Conservation (phyloP, 2,113 vertebrate species). For the Xiphorhynchus elegans region DNA sequence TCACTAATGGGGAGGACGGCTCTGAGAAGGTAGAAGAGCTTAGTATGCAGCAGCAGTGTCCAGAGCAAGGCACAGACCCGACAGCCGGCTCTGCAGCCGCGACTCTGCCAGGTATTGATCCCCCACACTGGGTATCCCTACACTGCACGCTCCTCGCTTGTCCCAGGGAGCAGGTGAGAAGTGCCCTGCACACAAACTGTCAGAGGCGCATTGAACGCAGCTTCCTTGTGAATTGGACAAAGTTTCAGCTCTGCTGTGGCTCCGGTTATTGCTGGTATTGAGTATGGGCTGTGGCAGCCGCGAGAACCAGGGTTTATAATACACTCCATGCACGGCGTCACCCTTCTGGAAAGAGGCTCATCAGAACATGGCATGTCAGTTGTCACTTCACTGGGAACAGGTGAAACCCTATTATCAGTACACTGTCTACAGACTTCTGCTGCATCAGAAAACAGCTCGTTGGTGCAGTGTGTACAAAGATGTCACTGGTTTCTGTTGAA, state of each 20-base stretch:
- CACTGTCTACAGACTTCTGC: neutral
- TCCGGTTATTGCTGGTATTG: neutral
- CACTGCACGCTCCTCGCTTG: neutral
- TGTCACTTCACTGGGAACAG: conserved; percentile 58
- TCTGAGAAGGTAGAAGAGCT: neutral
- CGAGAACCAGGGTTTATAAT: neutral
- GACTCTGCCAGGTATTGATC: neutral
- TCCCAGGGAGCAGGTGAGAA: neutral
- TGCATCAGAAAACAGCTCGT: conserved; percentile 44
- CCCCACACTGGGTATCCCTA: neutral
- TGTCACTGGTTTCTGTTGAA: conserved; percentile 25
- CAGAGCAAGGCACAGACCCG: rapidly evolving
- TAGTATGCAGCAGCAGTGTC: neutral
- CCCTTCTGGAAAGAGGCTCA: conserved; percentile 43
- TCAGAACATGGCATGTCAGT: conserved; percentile 50
- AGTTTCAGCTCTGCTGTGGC: neutral
- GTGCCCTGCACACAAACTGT: neutral
- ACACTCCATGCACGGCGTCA: neutral
- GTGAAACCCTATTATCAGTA: conserved; percentile 62
- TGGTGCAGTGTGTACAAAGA: neutral
- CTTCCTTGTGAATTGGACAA: neutral
- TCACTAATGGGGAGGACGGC: rapidly evolving
- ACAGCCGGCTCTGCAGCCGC: neutral
- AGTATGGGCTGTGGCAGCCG: neutral
- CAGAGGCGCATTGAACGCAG: neutral